Base-by-base conservation (phyloP, 2,113 vertebrate species). In the Ailurus styani region DNA sequence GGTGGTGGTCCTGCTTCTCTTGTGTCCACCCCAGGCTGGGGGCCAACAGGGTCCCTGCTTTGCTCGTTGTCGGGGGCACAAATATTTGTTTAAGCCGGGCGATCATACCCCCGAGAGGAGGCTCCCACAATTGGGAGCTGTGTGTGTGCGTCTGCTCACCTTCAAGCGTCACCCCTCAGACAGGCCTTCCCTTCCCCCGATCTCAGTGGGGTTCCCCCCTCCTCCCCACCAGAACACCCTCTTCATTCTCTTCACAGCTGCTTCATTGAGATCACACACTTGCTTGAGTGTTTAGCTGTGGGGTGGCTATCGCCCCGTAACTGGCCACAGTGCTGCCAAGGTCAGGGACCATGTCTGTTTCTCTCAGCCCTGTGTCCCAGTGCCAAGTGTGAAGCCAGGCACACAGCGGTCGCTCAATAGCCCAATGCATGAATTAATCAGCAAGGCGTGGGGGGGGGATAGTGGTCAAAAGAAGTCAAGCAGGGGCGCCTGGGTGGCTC, bases 391-490 rank as follows among this genome's bases (percentile, higher is more conserved):
- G 27, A 14, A 34, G 42, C 45, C 87, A n/a, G n/a, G 29, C 29
- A 12, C 29, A 3, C 31, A 18, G 55, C 0, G 20, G 62, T 11
- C 2, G 2, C 60, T 14, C 9, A 4, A 29, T 0, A 62, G 87
- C 29, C 7, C 2, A 4, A 27, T 0, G 9, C 9, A 3, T 25
- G 31, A 37, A 29, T 5, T n/a, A 40, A 40, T 27, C 29, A 50
- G 62, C 60, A 42, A 12, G 25, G 42, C n/a, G n/a, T n/a, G 29
- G 6, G 2, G 9, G 12, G 17, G 18, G n/a, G 50, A 29, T 25
- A 25, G 11, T 0, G 14, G 82, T 18, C 42, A 25, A 25, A 57
- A 55, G 60, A 55, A 47, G 78, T 75, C 1, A 50, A 57, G 34
- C 18, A 29, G 55, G n/a, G n/a, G n/a, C n/a, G n/a, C n/a, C n/a